phyloP scores from a whole-genome alignment of 2,797 vertebrate genomes.

The Carapus acus region DNA sequence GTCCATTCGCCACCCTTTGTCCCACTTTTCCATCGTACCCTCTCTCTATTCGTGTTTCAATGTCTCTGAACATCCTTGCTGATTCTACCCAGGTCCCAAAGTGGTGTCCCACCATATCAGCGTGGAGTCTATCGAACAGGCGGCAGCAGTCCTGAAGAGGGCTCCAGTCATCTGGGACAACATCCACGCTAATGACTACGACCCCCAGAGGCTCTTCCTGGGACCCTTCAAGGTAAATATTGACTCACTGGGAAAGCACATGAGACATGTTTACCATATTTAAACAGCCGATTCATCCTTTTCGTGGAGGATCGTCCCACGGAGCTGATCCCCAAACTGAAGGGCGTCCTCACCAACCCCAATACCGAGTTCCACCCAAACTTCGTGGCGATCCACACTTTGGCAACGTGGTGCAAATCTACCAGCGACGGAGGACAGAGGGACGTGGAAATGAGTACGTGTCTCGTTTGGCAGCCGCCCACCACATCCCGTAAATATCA shows the following conservation, averaged over 20 bases:
- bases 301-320: constrained; percentile 78
- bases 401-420: constrained; percentile 95
- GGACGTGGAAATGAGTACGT: constrained; percentile 91
- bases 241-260: too few species aligned
- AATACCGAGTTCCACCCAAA: constrained; percentile 98
- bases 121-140: constrained; percentile 94
- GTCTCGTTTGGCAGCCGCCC: neutral
- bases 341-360: constrained; percentile 94
- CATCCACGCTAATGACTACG: constrained; percentile 97
- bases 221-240: constrained; percentile 85
- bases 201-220: constrained; percentile 93
- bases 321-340: constrained; percentile 88
- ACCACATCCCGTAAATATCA: too few species aligned
- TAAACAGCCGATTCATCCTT: too few species aligned
- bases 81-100: constrained; percentile 80
- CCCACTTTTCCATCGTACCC: neutral
- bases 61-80: neutral
- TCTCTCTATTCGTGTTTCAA: neutral
- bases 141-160: constrained; percentile 88
- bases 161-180: constrained; percentile 98
- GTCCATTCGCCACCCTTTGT: too few species aligned
- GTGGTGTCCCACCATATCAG: constrained; percentile 97
- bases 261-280: too few species aligned
- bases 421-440: constrained; percentile 77
- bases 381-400: constrained; percentile 92